These are phyloP conservation scores for Podiceps cristatus DNA, from an alignment of 2,113 vertebrate species.

Conservation along the genomic window DNA sequence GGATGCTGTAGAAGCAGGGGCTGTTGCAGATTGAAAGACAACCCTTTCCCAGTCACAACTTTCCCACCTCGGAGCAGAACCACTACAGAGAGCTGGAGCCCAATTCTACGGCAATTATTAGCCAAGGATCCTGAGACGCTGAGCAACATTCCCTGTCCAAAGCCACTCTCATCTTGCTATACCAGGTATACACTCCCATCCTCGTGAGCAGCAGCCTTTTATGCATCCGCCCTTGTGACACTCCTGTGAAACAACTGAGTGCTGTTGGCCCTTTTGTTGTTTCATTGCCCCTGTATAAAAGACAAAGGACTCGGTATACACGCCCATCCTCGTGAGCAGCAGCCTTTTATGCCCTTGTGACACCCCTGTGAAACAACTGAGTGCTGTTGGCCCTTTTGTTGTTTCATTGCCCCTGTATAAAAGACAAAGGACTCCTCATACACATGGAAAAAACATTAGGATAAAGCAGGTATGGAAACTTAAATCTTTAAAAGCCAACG, in stretches of 20 bases:
- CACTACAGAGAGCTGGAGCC: not conserved
- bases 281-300: no score
- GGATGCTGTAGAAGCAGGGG: not conserved
- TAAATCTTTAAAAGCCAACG: not conserved
- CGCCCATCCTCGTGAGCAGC: rapidly evolving
- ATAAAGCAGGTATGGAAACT: not conserved
- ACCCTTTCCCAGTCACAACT: not conserved
- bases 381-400: not conserved
- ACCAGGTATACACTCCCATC: not conserved
- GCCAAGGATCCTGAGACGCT: not conserved
- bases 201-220: not conserved
- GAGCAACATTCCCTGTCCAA: not conserved
- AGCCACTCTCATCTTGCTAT: not conserved
- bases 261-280: not conserved
- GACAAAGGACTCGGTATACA: not conserved
- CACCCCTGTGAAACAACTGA: not conserved
- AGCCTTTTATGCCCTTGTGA: not conserved
- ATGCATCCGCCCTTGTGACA: not conserved
- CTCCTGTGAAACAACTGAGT: not conserved
- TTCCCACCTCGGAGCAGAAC: not conserved
- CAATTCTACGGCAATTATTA: not conserved
- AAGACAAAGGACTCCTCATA: not conserved
- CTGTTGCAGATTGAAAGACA: not conserved
- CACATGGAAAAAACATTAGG: not conserved
- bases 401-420: no score